phyloP scores from a whole-genome alignment of 2,797 vertebrate species.

The Lepus townsendii region DNA sequence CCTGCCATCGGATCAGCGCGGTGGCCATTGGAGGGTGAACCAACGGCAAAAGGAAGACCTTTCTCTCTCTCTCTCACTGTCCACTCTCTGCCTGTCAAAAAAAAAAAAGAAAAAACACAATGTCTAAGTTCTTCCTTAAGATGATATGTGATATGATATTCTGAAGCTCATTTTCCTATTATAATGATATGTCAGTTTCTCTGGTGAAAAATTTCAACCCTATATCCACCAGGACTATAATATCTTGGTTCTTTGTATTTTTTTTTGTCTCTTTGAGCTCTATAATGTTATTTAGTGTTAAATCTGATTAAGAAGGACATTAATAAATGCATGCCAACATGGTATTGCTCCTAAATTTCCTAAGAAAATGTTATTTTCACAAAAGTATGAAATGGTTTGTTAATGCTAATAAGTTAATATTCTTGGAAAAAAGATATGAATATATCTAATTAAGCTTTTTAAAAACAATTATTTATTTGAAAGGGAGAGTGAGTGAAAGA shows the following conservation, averaged over 20 bases:
- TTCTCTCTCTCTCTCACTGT: too few relatives aligned
- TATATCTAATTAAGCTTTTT: neutral
- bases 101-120: neutral
- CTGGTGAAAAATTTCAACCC: neutral
- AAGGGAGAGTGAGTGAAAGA: too few relatives aligned
- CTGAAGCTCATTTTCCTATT: neutral
- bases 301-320: constrained; percentile 48
- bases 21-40: too few relatives aligned
- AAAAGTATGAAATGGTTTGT: constrained; percentile 57
- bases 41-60: too few relatives aligned
- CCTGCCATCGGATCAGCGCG: too few relatives aligned
- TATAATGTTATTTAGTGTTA: constrained; percentile 53
- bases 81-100: too few relatives aligned
- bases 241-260: neutral
- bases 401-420: constrained; percentile 58
- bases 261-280: constrained; percentile 46
- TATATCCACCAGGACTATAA: neutral
- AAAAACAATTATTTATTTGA: too few relatives aligned
- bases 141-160: neutral
- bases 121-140: neutral
- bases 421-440: constrained; percentile 30
- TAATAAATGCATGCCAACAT: neutral
- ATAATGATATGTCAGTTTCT: neutral
- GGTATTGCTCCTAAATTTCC: constrained; percentile 67
- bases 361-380: constrained; percentile 49